Conservation (phyloP, 2,797 vertebrate genomes). For the Takifugu ocellatus region DNA sequence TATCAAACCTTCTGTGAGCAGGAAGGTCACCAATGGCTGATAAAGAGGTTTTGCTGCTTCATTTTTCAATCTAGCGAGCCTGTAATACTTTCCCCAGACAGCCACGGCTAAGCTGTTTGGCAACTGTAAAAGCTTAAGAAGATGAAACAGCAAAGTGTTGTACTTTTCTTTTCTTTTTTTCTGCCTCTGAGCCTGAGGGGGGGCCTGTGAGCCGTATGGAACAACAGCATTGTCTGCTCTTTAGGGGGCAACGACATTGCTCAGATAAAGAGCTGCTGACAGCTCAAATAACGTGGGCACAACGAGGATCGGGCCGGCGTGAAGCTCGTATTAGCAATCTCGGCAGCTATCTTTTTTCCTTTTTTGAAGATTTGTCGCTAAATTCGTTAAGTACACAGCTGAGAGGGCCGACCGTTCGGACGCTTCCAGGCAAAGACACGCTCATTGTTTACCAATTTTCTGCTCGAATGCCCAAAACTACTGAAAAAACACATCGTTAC, state of each 20-base stretch:
- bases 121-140: slow-evolving; percentile 9
- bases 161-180: no score
- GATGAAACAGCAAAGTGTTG: no score
- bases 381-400: no score
- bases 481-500: no score
- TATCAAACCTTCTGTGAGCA: slow-evolving; percentile 35
- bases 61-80: slow-evolving; percentile 48
- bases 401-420: no score
- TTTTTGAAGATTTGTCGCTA: no score
- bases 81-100: slow-evolving; percentile 32
- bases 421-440: no score
- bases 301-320: background rate
- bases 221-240: slow-evolving; percentile 30
- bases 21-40: slow-evolving; percentile 50
- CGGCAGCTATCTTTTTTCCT: background rate
- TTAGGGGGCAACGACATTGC: slow-evolving; percentile 23
- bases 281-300: background rate
- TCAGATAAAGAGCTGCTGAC: slow-evolving; percentile 14
- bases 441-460: no score
- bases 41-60: slow-evolving; percentile 37
- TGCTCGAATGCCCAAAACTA: no score
- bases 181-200: slow-evolving; percentile 31
- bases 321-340: background rate
- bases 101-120: slow-evolving; percentile 34
- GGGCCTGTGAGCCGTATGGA: slow-evolving; percentile 27